Conservation (phyloP, 1,140 invertebrate genomes). For the Bombus turneri region DNA sequence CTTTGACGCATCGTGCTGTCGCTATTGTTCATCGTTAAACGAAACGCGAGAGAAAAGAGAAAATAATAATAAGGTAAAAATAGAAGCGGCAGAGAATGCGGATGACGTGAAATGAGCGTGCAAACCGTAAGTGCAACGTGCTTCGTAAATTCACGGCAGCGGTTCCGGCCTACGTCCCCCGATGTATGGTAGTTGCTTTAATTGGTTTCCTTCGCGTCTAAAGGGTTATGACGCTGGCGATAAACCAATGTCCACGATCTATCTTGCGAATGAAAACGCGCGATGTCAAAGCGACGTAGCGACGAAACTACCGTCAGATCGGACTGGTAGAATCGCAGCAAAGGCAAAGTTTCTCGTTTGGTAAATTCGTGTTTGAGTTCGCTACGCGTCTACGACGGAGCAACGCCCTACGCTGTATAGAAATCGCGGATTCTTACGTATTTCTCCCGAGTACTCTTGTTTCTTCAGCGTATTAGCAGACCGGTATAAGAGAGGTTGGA, state of each 20-base stretch:
- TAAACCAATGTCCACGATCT: constrained; percentile 54
- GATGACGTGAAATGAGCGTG: constrained; percentile 51
- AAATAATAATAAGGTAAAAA: no score
- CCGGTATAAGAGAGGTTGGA: no score
- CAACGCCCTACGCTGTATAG: rapidly evolving
- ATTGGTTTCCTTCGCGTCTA: constrained; percentile 57
- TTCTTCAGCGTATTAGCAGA: not conserved
- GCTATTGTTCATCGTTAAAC: not conserved
- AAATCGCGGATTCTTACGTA: not conserved
- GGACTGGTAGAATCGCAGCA: no score
- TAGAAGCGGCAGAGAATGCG: constrained; percentile 6
- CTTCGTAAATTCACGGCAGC: constrained; percentile 56
- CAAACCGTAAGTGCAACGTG: constrained; percentile 51
- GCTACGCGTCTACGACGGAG: not conserved
- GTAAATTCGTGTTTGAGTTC: not conserved
- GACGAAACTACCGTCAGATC: not conserved
- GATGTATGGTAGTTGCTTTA: constrained; percentile 40
- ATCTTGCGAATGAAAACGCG: constrained; percentile 31
- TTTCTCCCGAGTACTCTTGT: rapidly evolving
- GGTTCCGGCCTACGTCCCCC: constrained; percentile 50
- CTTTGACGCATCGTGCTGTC: not conserved
- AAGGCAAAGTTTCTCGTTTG: not conserved
- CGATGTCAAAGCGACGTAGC: not conserved
- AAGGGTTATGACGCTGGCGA: not conserved
- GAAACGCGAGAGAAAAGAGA: not conserved